Evolutionary conservation across 2,797 vertebrate species (phyloP), one percentile per base, ranked within the genome.

Genomic region (Periophthalmus magnuspinnatus): DNA sequence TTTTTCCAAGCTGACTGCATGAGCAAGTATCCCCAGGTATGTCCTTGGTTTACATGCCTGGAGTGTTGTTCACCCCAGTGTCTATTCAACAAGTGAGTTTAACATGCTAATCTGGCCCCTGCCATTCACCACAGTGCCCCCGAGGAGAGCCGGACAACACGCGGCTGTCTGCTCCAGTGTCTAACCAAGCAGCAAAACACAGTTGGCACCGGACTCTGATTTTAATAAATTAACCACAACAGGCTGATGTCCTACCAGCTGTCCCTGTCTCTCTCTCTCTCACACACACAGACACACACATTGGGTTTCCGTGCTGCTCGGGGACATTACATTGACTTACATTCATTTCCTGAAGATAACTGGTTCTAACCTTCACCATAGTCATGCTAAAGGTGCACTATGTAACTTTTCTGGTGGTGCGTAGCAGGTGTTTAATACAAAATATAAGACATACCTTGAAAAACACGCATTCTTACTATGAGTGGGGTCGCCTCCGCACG

Each of bases 31-130:
- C 74, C 54, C 41, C 54, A 48, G n/a, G 68, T 55, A 76, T 24
- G 74, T 24, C 75, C 65, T 71, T 72, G 78, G 64, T 78, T 81
- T 78, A 77, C 76, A 76, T 34, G n/a, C 64, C 77, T 52, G 65
- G 54, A 50, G 33, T 67, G 55, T 50, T 67, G 55, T 50, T 76
- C 24, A 36, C 71, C 82, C n/a, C n/a, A 17, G 14, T 73, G 69
- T 67, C 75, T 84, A 77, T 76, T 88, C 65, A 88, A 84, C 77
- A 80, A 86, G 79, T 88, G 74, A 85, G 81, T 84, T 79, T 83
- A 85, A 84, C 81, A 79, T 76, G 74, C 66, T 81, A 85, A 93
- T 91, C 77, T 85, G 73, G 70, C 76, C 74, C 67, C 65, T 74
- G 78, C 79, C 78, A 78, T 84, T 85, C 75, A 76, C 33, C 75